phyloP scores from a whole-genome alignment of 2,797 vertebrate genomes.

The Acropternis orthonyx region DNA sequence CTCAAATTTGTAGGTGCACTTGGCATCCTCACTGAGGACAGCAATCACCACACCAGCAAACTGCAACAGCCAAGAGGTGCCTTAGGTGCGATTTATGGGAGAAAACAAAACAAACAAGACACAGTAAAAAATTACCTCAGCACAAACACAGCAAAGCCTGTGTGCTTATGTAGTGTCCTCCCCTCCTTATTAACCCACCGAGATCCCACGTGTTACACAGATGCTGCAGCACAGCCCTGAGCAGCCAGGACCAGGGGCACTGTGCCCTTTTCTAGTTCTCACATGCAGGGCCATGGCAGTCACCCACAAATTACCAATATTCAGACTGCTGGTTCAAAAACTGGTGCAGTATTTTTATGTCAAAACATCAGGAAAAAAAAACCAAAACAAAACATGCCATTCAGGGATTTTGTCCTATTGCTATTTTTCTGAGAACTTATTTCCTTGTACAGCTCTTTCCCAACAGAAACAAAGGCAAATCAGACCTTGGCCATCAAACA shows the following conservation, averaged over 20 bases:
- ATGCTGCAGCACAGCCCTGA: neutral
- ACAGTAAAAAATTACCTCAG: neutral
- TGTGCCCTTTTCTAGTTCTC: neutral
- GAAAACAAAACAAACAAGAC: neutral
- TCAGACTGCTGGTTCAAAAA: neutral
- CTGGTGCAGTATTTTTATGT: neutral
- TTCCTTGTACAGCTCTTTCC: constrained; percentile 6
- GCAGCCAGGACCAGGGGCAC: neutral
- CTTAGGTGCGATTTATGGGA: neutral
- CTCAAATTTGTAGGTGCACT: neutral
- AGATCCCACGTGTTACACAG: neutral
- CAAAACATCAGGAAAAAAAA: neutral
- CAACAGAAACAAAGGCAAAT: neutral
- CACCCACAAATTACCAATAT: neutral
- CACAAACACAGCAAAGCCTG: neutral
- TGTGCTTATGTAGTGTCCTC: neutral
- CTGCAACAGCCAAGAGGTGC: neutral
- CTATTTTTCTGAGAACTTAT: constrained; percentile 29
- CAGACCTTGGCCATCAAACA: neutral
- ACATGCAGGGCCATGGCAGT: accelerated
- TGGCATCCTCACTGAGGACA: neutral
- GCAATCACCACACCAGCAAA: neutral
- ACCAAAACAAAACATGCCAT: neutral
- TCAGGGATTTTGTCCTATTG: neutral
- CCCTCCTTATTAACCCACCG: neutral